These are phyloP conservation scores for Fopius arisanus DNA, from an alignment of 1,140 invertebrate genomes.

Conservation along the genomic window DNA sequence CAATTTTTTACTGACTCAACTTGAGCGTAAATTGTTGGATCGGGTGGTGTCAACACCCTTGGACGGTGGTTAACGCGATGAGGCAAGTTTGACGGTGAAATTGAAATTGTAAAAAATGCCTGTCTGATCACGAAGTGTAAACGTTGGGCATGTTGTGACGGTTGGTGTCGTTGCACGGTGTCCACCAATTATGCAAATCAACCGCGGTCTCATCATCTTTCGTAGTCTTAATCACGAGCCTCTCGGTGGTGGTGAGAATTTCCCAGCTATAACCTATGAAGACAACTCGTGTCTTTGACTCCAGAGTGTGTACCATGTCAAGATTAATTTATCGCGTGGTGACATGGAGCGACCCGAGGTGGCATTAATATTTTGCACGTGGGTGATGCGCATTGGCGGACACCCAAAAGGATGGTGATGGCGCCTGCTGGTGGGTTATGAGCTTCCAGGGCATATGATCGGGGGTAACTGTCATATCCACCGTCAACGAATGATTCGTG, in stretches of 20 bases:
- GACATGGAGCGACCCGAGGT: constrained; percentile 25
- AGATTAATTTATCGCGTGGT: constrained; percentile 21
- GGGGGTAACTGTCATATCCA: constrained; percentile 31
- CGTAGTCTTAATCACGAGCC: background rate
- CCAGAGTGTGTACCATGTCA: constrained; percentile 15
- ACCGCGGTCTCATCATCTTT: constrained; percentile 3
- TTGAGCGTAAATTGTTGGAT: background rate
- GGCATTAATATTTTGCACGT: constrained; percentile 47
- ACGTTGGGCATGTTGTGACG: constrained; percentile 40
- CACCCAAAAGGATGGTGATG: constrained; percentile 38
- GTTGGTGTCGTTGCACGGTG: constrained; percentile 32
- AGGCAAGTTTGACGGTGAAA: background rate
- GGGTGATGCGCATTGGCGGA: constrained; percentile 37
- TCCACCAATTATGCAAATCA: constrained; percentile 49
- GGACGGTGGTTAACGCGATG: background rate
- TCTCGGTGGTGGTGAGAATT: background rate
- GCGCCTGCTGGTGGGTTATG: constrained; percentile 17
- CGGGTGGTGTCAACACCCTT: background rate
- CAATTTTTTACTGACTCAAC: too few relatives aligned
- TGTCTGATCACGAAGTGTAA: constrained; percentile 39
- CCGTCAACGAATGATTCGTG: constrained; percentile 43
- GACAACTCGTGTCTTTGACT: background rate
- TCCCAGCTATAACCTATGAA: background rate
- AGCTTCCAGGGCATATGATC: background rate
- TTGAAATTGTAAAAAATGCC: background rate